These are phyloP conservation scores for Meiosimyza platycephala DNA, from an alignment of 2,888 invertebrate species.

Conservation along the genomic window DNA sequence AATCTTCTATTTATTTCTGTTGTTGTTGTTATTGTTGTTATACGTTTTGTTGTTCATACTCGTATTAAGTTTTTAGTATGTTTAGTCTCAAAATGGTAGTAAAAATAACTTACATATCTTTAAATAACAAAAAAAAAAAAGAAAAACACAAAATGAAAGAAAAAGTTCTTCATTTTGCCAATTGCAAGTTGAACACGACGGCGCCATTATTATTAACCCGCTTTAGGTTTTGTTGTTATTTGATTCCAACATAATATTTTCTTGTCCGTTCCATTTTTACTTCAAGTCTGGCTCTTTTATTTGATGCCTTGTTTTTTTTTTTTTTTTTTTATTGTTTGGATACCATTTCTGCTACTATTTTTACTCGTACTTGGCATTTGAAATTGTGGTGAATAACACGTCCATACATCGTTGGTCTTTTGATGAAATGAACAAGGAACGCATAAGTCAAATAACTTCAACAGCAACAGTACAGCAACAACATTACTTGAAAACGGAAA, in stretches of 20 bases:
- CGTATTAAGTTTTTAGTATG: constrained; percentile 14
- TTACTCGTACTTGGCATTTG: not conserved
- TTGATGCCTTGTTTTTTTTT: no score
- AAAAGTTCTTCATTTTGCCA: constrained; percentile 12
- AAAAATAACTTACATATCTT: constrained; percentile 25
- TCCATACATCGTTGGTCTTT: constrained; percentile 43
- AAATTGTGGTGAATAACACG: constrained; percentile 49
- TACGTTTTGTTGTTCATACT: not conserved
- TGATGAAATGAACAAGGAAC: constrained; percentile 2
- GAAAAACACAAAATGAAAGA: not conserved
- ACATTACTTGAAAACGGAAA: constrained; percentile 53
- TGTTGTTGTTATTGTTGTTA: constrained; percentile 5
- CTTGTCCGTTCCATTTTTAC: not conserved
- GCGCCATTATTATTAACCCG: constrained; percentile 36
- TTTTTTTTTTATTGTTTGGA: not conserved
- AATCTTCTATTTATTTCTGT: not conserved
- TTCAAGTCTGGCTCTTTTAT: no score
- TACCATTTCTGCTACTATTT: constrained; percentile 9
- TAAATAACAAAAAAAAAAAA: no score
- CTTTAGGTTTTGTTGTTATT: not conserved
- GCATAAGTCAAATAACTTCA: not conserved
- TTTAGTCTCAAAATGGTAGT: constrained; percentile 35
- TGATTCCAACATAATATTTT: not conserved
- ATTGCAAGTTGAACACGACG: constrained; percentile 32
- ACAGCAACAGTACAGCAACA: constrained; percentile 7